These are phyloP conservation scores for Deroplatys truncata DNA, from an alignment of 2,888 invertebrate genomes.

Conservation along the genomic window DNA sequence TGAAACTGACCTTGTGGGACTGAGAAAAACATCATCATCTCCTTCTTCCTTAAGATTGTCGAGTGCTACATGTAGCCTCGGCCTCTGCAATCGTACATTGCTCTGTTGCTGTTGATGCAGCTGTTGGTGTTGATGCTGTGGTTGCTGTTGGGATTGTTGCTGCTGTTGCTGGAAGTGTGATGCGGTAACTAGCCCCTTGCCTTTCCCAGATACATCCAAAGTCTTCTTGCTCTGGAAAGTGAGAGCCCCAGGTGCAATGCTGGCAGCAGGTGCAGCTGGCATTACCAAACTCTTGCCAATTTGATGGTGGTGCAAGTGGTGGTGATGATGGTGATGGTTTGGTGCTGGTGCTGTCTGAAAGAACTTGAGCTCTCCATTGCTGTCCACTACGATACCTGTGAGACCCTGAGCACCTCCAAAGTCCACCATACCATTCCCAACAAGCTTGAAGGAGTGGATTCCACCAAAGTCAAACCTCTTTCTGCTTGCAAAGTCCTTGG, in stretches of 20 bases:
- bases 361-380: constrained; percentile 58
- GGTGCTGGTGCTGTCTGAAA: constrained; percentile 49
- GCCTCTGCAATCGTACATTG: constrained; percentile 38
- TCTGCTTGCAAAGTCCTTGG: constrained; percentile 61
- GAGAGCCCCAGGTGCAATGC: neutral
- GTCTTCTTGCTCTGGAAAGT: constrained; percentile 22
- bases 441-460: constrained; percentile 53
- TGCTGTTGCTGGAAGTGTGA: constrained; percentile 38
- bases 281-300: constrained; percentile 18
- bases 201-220: constrained; percentile 38
- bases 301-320: neutral
- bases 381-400: constrained; percentile 56
- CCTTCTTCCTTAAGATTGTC: constrained; percentile 58
- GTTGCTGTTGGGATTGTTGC: constrained; percentile 37
- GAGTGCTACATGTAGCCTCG: constrained; percentile 39
- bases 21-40: constrained; percentile 71
- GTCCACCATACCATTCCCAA: constrained; percentile 53
- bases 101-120: constrained; percentile 38
- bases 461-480: constrained; percentile 37
- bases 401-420: constrained; percentile 51
- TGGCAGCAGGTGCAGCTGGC: neutral
- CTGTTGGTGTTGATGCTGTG: constrained; percentile 37
- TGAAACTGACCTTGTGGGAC: constrained; percentile 51
- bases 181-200: constrained; percentile 40
- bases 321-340: constrained; percentile 31